Evolutionary conservation across 2,888 invertebrate genomes (phyloP), one percentile per base, ranked within the genome.

Genomic region (Scelioninae gen. 1): DNA sequence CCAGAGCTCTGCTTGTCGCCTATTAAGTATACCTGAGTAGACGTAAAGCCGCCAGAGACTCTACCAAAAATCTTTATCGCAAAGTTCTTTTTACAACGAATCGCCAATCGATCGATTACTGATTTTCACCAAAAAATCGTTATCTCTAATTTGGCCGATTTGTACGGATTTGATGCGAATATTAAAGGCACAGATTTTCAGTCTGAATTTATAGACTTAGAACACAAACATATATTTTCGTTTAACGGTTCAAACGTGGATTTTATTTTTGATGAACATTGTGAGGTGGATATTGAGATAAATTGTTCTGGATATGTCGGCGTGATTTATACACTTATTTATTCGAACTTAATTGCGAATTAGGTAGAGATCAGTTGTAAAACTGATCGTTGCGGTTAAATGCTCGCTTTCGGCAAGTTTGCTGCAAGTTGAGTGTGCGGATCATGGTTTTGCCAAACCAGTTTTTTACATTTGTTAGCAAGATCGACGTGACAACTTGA

Each of bases 1-100:
- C 79, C 74, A 32, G 38, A 56, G 68, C 71, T 56, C 40, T 76
- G 77, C 82, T 84, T 86, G 78, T 76, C 82, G 82, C 86, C 82
- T 85, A 83, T 85, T 84, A 86, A 84, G 84, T 84, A 78, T 82
- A 83, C 78, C 83, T 84, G 83, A 84, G 81, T 77, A 79, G 84
- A 85, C 83, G 66, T 66, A 80, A 84, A 86, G 81, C 78, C 81
- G 75, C 66, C 62, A 53, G 72, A 79, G 83, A 82, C 74, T 49
- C 43, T 9, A 53, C 49, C 40, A 23, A 60, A 71, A 76, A 77
- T 51, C 43, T 76, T 76, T 68, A n/a, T 60, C 58, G 23, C 55
- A 68, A 68, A 84, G 60, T 81, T 77, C 69, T 77, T 71, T 71
- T 65, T 40, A 38, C 63, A 69, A 47, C 34, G 40, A 38, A 69